Percentiles rank a stretch among this genome's conserved stretches.
Conservation (phyloP, 2,113 vertebrate genomes). For the Sinocyclocheilus rhinocerous region DNA sequence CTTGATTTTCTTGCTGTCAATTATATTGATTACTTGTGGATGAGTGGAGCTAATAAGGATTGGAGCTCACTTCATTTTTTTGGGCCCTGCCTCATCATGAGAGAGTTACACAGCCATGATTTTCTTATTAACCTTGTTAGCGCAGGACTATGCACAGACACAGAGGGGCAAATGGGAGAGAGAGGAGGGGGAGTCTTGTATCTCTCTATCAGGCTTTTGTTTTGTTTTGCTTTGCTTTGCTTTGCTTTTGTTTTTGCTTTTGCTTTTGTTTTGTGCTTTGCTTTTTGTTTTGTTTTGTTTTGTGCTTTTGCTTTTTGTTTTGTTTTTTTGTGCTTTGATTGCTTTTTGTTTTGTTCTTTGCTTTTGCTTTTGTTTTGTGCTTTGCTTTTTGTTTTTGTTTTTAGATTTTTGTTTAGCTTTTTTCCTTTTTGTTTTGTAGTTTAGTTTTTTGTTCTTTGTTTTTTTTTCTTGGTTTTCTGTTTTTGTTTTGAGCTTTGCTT, state of each 20-base stretch:
- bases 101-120: constrained; percentile 68
- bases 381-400: neutral
- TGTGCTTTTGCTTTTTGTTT: neutral
- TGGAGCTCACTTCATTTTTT: constrained; percentile 57
- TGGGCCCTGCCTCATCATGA: constrained; percentile 53
- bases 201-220: neutral
- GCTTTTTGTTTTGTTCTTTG: neutral
- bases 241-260: neutral
- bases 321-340: neutral
- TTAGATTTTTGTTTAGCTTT: neutral
- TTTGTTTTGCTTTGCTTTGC: neutral
- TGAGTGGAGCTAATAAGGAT: constrained; percentile 78
- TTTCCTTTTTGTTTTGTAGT: neutral
- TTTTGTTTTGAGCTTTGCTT: neutral
- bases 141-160: constrained; percentile 57
- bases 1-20: constrained; percentile 70
- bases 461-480: neutral
- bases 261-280: neutral
- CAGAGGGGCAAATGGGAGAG: constrained; percentile 46
- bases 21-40: constrained; percentile 77
- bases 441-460: neutral
- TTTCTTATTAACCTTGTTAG: constrained; percentile 74
- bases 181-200: constrained; percentile 14
- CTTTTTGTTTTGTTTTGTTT: neutral
- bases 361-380: constrained; percentile 23